A percentile compares a stretch with the other conserved stretches of the same genome.
These are phyloP conservation scores for Drosophila limbata DNA, from an alignment of 2,888 invertebrate genomes.

Conservation along the genomic window DNA sequence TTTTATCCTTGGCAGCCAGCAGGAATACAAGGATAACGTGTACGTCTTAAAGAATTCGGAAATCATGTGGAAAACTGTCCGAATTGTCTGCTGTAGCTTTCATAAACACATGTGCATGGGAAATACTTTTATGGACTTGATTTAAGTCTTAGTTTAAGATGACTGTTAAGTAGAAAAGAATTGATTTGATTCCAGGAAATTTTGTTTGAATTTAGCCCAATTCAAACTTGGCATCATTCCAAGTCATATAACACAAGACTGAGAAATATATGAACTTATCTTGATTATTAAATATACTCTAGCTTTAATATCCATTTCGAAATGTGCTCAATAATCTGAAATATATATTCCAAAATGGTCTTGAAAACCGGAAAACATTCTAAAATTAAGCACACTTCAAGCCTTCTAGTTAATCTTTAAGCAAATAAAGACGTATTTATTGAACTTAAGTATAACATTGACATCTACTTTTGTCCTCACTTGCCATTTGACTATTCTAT, in stretches of 20 bases:
- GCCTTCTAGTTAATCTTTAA: background rate
- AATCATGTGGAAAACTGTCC: slow-evolving; percentile 28
- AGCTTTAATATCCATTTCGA: background rate
- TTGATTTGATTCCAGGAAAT: too few species aligned
- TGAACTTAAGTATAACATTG: background rate
- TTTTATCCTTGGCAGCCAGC: slow-evolving; percentile 13
- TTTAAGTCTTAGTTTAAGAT: slow-evolving; percentile 3
- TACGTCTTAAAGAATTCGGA: slow-evolving; percentile 9
- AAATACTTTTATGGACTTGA: background rate
- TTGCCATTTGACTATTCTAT: background rate
- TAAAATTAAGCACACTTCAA: background rate
- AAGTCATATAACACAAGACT: too few species aligned
- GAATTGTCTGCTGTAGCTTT: slow-evolving; percentile 11
- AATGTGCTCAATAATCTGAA: background rate
- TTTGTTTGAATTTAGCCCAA: too few species aligned
- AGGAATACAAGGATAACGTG: background rate
- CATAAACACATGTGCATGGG: background rate
- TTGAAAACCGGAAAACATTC: background rate
- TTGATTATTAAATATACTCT: background rate
- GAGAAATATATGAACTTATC: background rate
- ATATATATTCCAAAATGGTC: too few species aligned
- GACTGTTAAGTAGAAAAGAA: background rate
- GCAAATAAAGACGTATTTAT: background rate
- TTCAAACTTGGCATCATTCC: too few species aligned
- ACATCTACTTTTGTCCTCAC: slow-evolving; percentile 14